Evolutionary conservation across 2,888 invertebrate species (phyloP), one percentile per base, ranked within the genome.

Genomic region (Schrankia costaestrigalis): DNA sequence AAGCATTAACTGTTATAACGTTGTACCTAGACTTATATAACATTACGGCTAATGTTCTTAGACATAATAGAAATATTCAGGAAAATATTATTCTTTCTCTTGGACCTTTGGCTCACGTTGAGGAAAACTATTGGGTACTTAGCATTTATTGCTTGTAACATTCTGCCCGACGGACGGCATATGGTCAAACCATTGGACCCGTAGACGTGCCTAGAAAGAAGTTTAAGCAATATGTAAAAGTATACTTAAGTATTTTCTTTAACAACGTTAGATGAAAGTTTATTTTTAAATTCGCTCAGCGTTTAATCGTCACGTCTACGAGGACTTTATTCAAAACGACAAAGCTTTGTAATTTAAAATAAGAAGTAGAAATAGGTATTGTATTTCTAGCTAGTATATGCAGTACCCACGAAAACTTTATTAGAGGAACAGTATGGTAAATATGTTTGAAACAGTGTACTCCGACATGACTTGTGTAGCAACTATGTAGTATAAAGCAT

Each of bases 371-470:
- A 40, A 49, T 46, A 41, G 34, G 36, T 34, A 38, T 34, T 35
- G 35, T 56, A 52, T 49, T 63, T 51, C 36, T 43, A 45, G 34
- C 31, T 39, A 42, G 45, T 41, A 33, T 51, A 39, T 46, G 44
- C 41, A 30, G 43, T 46, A 34, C 39, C 34, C 42, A 40, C 45
- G 41, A 41, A 61, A 56, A 59, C 43, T 62, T 62, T 59, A 56
- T 51, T 48, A 47, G 48, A 32, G 29, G 46, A 41, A 41, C 41
- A 33, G 39, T 43, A 38, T 47, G 46, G 51, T 50, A 56, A 49
- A 56, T 48, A 35, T 33, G 34, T 47, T 50, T 50, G 41, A 54
- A 53, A 57, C 44, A 46, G 40, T 26, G 41, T 40, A 35, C 31
- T 31, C 36, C 19, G 33, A 37, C 26, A 24, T 31, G 8, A 23